Conservation (phyloP, 2,113 vertebrate species). For the Todiramphus chloris region DNA sequence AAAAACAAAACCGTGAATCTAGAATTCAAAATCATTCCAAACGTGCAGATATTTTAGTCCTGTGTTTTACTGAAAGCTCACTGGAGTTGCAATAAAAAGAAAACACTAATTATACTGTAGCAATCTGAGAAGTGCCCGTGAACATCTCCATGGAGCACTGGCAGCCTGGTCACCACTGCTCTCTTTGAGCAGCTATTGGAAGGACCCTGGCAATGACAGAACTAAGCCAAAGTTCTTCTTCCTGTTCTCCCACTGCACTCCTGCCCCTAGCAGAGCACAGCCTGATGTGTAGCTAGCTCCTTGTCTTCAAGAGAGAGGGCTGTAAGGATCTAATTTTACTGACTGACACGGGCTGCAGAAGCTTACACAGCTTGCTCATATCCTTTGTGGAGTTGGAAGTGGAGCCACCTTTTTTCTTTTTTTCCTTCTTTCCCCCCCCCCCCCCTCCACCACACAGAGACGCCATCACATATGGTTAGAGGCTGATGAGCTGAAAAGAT, state of each 20-base stretch:
- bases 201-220: not conserved
- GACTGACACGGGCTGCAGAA: slow-evolving; percentile 58
- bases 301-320: slow-evolving; percentile 22
- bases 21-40: slow-evolving; percentile 30
- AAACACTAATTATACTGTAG: not conserved
- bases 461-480: slow-evolving; percentile 60
- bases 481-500: slow-evolving; percentile 46
- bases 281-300: slow-evolving; percentile 39
- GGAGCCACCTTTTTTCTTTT: slow-evolving; percentile 32
- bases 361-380: slow-evolving; percentile 57
- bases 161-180: not conserved
- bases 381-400: slow-evolving; percentile 53
- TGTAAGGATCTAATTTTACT: slow-evolving; percentile 73
- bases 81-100: not conserved
- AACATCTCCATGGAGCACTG: not conserved
- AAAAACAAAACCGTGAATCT: not conserved
- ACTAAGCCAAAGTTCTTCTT: not conserved
- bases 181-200: not conserved
- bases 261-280: not conserved
- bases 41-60: not conserved
- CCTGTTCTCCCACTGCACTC: not conserved
- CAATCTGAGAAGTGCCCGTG: not conserved
- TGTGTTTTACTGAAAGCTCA: not conserved
- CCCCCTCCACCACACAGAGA: not conserved
- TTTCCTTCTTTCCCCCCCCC: not conserved